Conservation (phyloP, 2,113 vertebrate species). For the Cromileptes altivelis region DNA sequence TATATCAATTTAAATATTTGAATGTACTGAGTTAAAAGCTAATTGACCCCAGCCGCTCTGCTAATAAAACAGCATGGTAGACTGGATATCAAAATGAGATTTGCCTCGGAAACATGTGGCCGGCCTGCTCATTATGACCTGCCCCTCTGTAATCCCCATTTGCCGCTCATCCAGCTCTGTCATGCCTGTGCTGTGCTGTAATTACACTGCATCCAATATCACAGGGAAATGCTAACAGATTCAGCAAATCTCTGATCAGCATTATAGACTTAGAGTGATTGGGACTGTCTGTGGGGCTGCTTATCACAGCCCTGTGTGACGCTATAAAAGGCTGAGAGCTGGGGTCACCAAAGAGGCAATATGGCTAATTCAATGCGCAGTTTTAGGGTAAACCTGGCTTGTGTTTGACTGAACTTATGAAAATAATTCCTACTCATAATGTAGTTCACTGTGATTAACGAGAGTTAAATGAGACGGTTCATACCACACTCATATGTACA, state of each 20-base stretch:
- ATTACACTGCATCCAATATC: slow-evolving; percentile 84
- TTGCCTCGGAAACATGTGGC: slow-evolving; percentile 84
- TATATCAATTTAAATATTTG: slow-evolving; percentile 35
- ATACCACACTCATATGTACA: too few species aligned
- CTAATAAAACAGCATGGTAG: slow-evolving; percentile 59
- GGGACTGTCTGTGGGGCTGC: slow-evolving; percentile 54
- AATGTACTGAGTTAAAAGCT: slow-evolving; percentile 34
- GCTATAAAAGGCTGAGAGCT: slow-evolving; percentile 15
- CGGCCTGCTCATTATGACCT: slow-evolving; percentile 80
- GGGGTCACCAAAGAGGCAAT: slow-evolving; percentile 5
- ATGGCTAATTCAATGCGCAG: slow-evolving; percentile 16
- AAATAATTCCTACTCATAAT: neutral
- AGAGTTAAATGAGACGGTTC: neutral
- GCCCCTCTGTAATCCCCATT: slow-evolving; percentile 82
- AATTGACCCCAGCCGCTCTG: slow-evolving; percentile 50
- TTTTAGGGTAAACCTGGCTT: neutral
- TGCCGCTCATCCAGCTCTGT: slow-evolving; percentile 81
- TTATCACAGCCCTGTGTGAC: slow-evolving; percentile 57
- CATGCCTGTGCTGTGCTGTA: slow-evolving; percentile 83
- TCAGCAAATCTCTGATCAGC: slow-evolving; percentile 86
- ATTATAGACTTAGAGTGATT: slow-evolving; percentile 84
- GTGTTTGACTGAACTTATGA: neutral
- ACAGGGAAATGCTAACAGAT: slow-evolving; percentile 87
- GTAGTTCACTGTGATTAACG: neutral
- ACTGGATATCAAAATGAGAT: slow-evolving; percentile 69